Evolutionary conservation across 2,113 vertebrate species (phyloP).

Genomic region (Gracilinanus agilis): DNA sequence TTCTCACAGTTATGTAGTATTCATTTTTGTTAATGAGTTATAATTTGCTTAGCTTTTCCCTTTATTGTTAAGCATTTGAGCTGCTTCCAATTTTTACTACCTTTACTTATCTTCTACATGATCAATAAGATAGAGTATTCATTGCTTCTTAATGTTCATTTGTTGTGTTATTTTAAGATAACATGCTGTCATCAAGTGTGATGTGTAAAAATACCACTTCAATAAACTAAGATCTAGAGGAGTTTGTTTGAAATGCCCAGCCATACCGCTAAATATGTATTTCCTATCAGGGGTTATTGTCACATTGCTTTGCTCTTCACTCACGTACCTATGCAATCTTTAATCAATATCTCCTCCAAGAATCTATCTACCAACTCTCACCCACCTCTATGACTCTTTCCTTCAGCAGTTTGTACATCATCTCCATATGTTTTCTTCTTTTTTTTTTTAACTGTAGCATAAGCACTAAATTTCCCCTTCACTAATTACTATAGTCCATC

Average conservation of each 20-base stretch:
- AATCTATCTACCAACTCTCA: not conserved
- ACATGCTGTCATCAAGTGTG: not conserved
- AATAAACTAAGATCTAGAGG: not conserved
- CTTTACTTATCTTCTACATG: not conserved
- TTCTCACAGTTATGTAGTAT: not conserved
- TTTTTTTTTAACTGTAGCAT: not conserved
- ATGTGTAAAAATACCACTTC: not conserved
- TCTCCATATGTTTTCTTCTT: not conserved
- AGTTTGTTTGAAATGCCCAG: not conserved
- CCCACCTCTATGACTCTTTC: constrained; percentile 18
- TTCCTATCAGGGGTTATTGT: not conserved
- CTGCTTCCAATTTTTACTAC: constrained; percentile 30
- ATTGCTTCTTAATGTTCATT: not conserved
- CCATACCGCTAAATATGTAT: not conserved
- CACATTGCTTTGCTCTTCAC: not conserved
- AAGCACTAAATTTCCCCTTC: constrained; percentile 6
- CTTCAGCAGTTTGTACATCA: not conserved
- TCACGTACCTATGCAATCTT: not conserved
- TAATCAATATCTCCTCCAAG: not conserved
- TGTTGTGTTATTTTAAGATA: not conserved
- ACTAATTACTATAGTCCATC: not conserved
- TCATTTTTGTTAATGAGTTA: not conserved
- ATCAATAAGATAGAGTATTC: not conserved
- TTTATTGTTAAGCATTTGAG: not conserved
- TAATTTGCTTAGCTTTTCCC: not conserved